A percentile compares a stretch with the other conserved stretches of the same genome.
Conservation (phyloP, 2,888 invertebrate genomes). For the Odontothrips loti region DNA sequence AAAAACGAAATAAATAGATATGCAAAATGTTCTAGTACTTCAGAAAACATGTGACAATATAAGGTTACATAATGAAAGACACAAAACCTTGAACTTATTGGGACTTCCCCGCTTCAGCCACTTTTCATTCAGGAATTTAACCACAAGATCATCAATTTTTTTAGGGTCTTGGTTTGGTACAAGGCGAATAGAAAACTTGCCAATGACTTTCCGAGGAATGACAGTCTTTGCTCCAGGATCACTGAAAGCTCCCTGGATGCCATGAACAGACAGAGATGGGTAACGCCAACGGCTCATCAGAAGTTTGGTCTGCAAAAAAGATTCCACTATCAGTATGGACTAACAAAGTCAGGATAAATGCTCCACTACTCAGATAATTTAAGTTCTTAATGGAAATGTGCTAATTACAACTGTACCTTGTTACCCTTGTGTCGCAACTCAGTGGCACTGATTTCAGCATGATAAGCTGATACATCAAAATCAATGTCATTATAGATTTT, state of each 20-base stretch:
- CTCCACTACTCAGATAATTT: constrained; percentile 21
- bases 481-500: constrained; percentile 54
- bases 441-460: constrained; percentile 39
- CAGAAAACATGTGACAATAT: neutral
- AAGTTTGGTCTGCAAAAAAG: constrained; percentile 56
- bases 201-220: constrained; percentile 86
- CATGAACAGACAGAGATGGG: constrained; percentile 90
- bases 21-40: neutral
- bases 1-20: constrained; percentile 24
- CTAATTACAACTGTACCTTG: constrained; percentile 34
- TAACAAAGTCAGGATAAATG: neutral
- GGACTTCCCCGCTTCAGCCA: constrained; percentile 79
- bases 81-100: constrained; percentile 70
- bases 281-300: constrained; percentile 95
- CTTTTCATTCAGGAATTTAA: constrained; percentile 66
- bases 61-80: neutral
- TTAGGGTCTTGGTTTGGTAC: constrained; percentile 92
- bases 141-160: constrained; percentile 74
- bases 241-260: constrained; percentile 91
- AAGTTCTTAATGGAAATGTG: no score
- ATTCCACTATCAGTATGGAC: neutral
- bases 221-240: constrained; percentile 94
- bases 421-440: constrained; percentile 39
- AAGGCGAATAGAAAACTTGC: constrained; percentile 94
- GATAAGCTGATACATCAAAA: constrained; percentile 51